Conservation (phyloP, 2,888 invertebrate genomes). For the Dasysyrphus tricinctus region DNA sequence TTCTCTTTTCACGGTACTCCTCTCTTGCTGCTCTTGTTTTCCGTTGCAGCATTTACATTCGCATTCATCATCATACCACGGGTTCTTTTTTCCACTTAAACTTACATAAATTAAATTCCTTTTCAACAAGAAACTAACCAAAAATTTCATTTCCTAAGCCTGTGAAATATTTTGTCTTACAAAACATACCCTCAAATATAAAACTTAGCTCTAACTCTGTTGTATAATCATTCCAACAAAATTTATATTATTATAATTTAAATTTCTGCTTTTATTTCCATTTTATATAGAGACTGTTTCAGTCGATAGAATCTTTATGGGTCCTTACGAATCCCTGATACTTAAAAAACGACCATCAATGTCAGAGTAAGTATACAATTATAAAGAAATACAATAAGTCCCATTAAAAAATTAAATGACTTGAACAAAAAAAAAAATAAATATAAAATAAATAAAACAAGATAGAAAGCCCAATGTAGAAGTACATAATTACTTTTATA, state of each 20-base stretch:
- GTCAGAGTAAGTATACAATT: constrained; percentile 57
- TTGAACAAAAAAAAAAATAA: neutral
- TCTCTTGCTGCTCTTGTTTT: too few species aligned
- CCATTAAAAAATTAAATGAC: constrained; percentile 26
- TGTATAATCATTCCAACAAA: neutral
- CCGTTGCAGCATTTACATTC: too few species aligned
- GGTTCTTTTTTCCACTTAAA: too few species aligned
- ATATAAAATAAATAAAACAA: neutral
- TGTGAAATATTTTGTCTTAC: too few species aligned
- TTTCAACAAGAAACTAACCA: too few species aligned
- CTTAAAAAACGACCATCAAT: constrained; percentile 70
- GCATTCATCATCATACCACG: too few species aligned
- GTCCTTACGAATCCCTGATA: constrained; percentile 76
- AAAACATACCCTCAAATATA: too few species aligned
- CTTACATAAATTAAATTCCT: too few species aligned
- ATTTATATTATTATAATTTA: neutral
- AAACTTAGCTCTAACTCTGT: too few species aligned
- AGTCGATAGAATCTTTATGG: constrained; percentile 57
- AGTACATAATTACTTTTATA: constrained; percentile 39
- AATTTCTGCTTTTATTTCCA: neutral
- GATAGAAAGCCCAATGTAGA: neutral
- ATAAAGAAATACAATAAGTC: neutral
- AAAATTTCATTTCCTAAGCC: too few species aligned
- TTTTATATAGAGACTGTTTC: constrained; percentile 44
- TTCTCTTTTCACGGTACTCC: too few species aligned